These are phyloP conservation scores for Dione juno DNA, from an alignment of 2,888 invertebrate species.

Conservation along the genomic window DNA sequence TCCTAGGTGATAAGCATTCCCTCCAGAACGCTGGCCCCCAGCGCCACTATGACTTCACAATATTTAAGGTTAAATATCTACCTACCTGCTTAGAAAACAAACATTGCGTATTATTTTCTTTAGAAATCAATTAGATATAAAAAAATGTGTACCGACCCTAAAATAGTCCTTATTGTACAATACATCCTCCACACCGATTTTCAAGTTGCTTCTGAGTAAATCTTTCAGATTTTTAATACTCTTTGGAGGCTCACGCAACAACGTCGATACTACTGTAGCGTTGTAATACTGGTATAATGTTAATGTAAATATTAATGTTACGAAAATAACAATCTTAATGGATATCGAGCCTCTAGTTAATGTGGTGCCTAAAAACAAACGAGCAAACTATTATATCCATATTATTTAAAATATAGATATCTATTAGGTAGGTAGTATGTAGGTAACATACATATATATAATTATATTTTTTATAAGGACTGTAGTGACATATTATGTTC, in stretches of 20 bases:
- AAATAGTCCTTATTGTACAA: conserved; percentile 86
- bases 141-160: conserved; percentile 67
- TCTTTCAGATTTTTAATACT: conserved; percentile 84
- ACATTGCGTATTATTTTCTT: neutral
- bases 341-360: conserved; percentile 74
- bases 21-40: too few relatives aligned
- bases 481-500: too few relatives aligned
- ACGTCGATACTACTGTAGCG: conserved; percentile 86
- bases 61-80: too few relatives aligned
- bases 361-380: conserved; percentile 63
- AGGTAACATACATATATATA: too few relatives aligned
- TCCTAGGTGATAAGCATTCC: too few relatives aligned
- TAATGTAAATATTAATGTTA: conserved; percentile 82
- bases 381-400: too few relatives aligned
- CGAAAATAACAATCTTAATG: conserved; percentile 79
- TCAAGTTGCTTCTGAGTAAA: conserved; percentile 82
- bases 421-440: too few relatives aligned
- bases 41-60: too few relatives aligned
- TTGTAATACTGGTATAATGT: conserved; percentile 88
- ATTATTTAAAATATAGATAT: too few relatives aligned
- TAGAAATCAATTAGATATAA: neutral
- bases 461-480: too few relatives aligned
- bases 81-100: neutral
- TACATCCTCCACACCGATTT: conserved; percentile 85
- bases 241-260: conserved; percentile 85